A percentile compares a stretch with the other conserved stretches of the same genome.
Conservation (phyloP, 2,888 invertebrate genomes). For the Apocheima hispidaria region DNA sequence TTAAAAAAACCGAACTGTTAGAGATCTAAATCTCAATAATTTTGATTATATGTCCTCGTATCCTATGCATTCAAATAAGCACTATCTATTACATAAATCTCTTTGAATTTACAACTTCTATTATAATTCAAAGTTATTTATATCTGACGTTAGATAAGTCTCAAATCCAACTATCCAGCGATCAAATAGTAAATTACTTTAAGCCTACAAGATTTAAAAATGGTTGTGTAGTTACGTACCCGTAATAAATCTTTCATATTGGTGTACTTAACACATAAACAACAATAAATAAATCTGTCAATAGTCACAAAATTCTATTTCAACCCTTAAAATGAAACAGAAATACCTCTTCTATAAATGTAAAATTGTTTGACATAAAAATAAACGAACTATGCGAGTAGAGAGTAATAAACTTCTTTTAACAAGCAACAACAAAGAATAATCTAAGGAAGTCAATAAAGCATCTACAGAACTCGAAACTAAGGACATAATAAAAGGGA, state of each 20-base stretch:
- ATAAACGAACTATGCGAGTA: background rate
- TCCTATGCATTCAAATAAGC: background rate
- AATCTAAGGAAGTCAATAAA: conserved; percentile 12
- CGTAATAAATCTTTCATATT: conserved; percentile 2
- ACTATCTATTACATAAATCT: conserved; percentile 18
- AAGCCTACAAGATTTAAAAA: background rate
- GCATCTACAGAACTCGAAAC: conserved; percentile 3
- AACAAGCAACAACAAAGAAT: conserved; percentile 8
- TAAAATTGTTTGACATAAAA: background rate
- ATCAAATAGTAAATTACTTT: conserved; percentile 3
- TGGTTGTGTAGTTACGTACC: background rate
- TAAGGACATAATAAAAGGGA: conserved; percentile 29
- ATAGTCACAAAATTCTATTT: background rate
- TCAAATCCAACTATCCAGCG: background rate
- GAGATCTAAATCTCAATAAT: conserved; percentile 16
- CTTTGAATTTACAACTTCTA: conserved; percentile 6
- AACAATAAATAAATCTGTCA: conserved; percentile 15
- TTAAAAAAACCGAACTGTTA: too few species aligned
- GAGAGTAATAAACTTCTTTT: conserved; percentile 5
- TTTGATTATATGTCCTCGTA: background rate
- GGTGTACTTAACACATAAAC: conserved; percentile 2
- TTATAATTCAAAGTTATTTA: conserved; percentile 12
- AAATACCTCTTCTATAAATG: background rate
- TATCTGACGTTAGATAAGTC: background rate
- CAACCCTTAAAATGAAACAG: background rate